Conservation (phyloP, 2,113 vertebrate genomes). For the Nanorana parkeri region DNA sequence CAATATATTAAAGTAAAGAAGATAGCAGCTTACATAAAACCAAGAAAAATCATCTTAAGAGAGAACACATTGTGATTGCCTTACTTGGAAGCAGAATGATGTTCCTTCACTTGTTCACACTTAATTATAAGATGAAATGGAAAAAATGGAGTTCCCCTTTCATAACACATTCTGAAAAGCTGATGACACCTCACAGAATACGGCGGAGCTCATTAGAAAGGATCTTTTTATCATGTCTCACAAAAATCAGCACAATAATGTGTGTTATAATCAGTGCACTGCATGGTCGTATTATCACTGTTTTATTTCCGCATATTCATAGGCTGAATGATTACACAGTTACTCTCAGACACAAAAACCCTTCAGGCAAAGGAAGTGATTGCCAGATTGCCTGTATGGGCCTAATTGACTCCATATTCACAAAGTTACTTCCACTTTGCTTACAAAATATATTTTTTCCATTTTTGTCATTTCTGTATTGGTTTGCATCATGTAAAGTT, state of each 20-base stretch:
- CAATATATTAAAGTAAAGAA: too few relatives aligned
- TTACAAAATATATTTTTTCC: too few relatives aligned
- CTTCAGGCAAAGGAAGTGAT: background rate
- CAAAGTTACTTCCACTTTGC: too few relatives aligned
- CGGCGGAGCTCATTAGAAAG: background rate
- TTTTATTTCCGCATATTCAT: background rate
- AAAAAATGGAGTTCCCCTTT: background rate
- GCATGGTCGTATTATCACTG: background rate
- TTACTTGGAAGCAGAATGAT: background rate
- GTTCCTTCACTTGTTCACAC: background rate
- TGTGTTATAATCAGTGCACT: background rate
- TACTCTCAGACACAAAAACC: background rate
- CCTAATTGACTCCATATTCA: too few relatives aligned
- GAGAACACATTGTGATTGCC: background rate
- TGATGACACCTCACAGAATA: background rate
- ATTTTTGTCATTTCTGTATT: too few relatives aligned
- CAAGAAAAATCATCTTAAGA: background rate
- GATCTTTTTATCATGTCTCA: background rate
- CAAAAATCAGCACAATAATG: constrained; percentile 2
- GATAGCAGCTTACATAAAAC: background rate
- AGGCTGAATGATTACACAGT: background rate
- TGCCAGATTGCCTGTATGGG: too few relatives aligned
- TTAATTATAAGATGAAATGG: constrained; percentile 3
- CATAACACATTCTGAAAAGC: background rate
- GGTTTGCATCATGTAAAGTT: too few relatives aligned